Evolutionary conservation across 2,797 vertebrate species (phyloP).

Genomic region (Darevskia nairensis): DNA sequence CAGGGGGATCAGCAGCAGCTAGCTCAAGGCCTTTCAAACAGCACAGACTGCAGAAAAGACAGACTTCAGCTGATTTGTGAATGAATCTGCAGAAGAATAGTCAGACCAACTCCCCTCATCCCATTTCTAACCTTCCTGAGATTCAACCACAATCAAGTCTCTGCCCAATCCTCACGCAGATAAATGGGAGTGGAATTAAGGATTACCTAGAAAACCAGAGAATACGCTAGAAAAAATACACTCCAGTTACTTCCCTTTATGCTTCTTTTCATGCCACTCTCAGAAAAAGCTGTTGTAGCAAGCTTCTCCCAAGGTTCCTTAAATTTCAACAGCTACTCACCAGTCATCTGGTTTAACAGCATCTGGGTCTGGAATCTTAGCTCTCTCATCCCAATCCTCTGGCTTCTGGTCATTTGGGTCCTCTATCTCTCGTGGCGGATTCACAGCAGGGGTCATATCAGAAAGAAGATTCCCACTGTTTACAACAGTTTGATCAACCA

Average conservation of each 20-base stretch:
- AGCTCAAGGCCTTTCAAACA: too few relatives aligned
- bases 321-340: slow-evolving; percentile 74
- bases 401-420: slow-evolving; percentile 96
- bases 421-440: slow-evolving; percentile 93
- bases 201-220: background rate
- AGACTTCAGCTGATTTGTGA: background rate
- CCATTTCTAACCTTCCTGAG: background rate
- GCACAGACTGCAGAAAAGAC: background rate
- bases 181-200: background rate
- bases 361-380: slow-evolving; percentile 95
- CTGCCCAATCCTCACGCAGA: background rate
- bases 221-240: background rate
- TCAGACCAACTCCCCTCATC: background rate
- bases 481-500: slow-evolving; percentile 93
- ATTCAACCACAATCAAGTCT: background rate
- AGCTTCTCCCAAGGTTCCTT: background rate
- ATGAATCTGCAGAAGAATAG: background rate
- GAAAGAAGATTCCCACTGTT: slow-evolving; percentile 92
- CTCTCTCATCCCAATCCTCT: slow-evolving; percentile 97
- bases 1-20: too few relatives aligned
- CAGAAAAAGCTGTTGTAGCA: background rate
- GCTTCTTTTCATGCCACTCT: background rate
- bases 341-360: slow-evolving; percentile 96
- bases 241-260: background rate
- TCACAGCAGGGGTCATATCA: slow-evolving; percentile 92